Conservation (phyloP, 2,113 vertebrate species). For the Phylloscopus trochilus region DNA sequence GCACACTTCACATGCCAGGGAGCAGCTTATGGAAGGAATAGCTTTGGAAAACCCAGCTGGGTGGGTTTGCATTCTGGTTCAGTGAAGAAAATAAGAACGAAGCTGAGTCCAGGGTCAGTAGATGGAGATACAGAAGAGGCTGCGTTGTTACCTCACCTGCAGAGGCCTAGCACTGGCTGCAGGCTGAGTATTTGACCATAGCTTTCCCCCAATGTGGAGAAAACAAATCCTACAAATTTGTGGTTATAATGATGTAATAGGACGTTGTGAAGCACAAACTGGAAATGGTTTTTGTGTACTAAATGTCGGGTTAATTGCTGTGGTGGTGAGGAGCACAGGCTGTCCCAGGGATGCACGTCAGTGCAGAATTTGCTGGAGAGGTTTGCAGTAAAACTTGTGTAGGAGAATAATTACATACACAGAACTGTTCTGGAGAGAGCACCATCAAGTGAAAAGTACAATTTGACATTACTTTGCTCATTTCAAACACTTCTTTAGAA, state of each 20-base stretch:
- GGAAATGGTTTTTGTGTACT: neutral
- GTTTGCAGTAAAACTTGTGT: neutral
- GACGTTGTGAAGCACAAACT: neutral
- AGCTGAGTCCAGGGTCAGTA: neutral
- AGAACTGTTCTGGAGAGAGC: neutral
- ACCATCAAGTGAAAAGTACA: neutral
- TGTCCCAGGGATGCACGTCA: neutral
- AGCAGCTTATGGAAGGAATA: too few relatives aligned
- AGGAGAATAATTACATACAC: neutral
- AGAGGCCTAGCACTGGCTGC: neutral
- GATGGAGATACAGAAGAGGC: neutral
- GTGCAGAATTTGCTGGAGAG: neutral
- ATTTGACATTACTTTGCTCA: neutral
- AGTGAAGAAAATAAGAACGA: neutral
- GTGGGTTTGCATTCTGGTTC: neutral
- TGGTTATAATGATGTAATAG: neutral
- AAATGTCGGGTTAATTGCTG: neutral
- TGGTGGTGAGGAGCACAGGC: neutral
- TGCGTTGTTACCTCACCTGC: neutral
- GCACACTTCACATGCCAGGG: neutral
- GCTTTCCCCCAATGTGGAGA: neutral
- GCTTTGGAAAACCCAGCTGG: accelerated
- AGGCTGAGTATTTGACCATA: neutral
- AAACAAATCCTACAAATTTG: neutral
- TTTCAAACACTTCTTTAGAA: neutral